Evolutionary conservation across 2,888 invertebrate species (phyloP).

Genomic region (Sphaeridia pumilis): DNA sequence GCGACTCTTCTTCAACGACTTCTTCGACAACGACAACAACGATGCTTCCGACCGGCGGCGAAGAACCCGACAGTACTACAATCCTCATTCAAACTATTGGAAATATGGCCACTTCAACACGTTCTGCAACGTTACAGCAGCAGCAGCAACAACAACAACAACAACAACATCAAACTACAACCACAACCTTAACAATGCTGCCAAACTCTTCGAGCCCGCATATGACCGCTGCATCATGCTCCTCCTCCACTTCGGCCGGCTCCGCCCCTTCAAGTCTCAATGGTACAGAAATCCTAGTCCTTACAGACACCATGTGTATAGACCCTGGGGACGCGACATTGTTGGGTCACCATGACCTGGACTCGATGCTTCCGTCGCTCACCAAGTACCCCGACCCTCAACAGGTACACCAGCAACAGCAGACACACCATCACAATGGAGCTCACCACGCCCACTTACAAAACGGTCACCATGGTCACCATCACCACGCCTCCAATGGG

Average conservation of each 20-base stretch:
- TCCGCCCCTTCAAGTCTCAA: neutral
- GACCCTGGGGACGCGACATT: neutral
- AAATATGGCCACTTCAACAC: neutral
- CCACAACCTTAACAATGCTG: too few species aligned
- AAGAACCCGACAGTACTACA: conserved; percentile 26
- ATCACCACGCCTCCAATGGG: too few species aligned
- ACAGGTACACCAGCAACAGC: neutral
- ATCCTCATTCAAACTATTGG: conserved; percentile 24
- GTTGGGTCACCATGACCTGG: too few species aligned
- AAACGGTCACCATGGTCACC: neutral
- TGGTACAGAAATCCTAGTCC: neutral
- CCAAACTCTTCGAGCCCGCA: too few species aligned
- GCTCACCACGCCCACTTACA: too few species aligned
- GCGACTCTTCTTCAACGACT: conserved; percentile 36
- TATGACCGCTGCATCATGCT: too few species aligned
- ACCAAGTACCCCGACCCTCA: too few species aligned
- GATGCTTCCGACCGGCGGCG: too few species aligned
- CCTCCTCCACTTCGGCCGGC: neutral
- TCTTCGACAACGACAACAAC: conserved; percentile 24
- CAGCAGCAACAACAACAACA: conserved; percentile 12
- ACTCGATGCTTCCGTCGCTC: too few species aligned
- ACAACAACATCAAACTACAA: too few species aligned
- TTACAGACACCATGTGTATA: neutral
- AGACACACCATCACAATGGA: neutral
- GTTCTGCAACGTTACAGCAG: neutral